These are phyloP conservation scores for Apodemus speciosus DNA, from an alignment of 2,113 vertebrate genomes.

Conservation along the genomic window DNA sequence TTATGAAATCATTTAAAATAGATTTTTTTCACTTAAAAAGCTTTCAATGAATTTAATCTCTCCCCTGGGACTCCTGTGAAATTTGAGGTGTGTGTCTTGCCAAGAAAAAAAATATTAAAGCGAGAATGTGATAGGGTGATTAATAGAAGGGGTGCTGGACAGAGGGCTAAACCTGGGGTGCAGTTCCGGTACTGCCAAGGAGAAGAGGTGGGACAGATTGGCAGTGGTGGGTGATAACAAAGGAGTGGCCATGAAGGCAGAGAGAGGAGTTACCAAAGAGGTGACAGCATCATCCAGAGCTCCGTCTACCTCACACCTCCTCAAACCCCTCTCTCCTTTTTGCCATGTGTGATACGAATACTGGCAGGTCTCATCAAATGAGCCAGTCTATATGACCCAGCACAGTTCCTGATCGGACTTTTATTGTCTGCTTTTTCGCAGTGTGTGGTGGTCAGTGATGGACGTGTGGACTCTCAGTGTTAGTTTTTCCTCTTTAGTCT, in stretches of 20 bases:
- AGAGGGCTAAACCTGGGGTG: neutral
- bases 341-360: neutral
- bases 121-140: neutral
- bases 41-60: conserved; percentile 37
- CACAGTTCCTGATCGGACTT: neutral
- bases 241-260: neutral
- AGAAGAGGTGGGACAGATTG: neutral
- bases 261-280: too few species aligned
- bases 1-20: conserved; percentile 13
- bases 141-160: neutral
- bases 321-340: neutral
- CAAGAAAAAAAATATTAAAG: conserved; percentile 35
- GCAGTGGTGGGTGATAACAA: fast-evolving
- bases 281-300: neutral
- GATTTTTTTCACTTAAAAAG: conserved; percentile 34
- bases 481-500: neutral
- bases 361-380: neutral
- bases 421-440: neutral
- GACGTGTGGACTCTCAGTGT: neutral
- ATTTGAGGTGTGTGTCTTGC: neutral
- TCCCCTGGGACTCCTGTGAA: neutral
- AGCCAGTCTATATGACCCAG: neutral
- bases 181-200: neutral
- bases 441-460: neutral
- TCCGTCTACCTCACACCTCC: neutral